Conservation (phyloP, 92 coral and sea anemone genomes). For the Phymanthus crucifer region DNA sequence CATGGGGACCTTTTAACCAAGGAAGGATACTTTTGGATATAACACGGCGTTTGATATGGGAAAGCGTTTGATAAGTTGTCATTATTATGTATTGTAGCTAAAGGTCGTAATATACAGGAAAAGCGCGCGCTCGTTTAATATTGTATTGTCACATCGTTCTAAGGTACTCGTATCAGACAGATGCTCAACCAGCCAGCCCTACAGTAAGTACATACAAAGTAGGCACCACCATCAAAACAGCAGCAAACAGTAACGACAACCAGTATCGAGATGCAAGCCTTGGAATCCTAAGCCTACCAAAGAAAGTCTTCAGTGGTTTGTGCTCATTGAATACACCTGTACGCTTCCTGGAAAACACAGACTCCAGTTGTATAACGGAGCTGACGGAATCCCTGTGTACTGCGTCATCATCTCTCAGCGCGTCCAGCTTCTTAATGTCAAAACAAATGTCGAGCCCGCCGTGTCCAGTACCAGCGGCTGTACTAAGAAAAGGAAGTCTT, state of each 20-base stretch:
- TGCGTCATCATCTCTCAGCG: slow-evolving; percentile 71
- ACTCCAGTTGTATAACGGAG: slow-evolving; percentile 70
- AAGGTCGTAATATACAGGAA: no score
- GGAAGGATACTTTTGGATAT: no score
- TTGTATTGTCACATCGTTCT: not conserved
- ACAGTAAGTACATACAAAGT: slow-evolving; percentile 62
- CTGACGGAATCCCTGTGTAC: slow-evolving; percentile 71
- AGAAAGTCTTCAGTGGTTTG: slow-evolving; percentile 64
- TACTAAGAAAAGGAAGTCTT: slow-evolving; percentile 65
- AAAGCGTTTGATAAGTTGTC: no score
- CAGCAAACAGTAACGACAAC: slow-evolving; percentile 59
- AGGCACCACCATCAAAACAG: slow-evolving; percentile 81
- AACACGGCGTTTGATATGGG: no score
- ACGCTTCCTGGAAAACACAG: slow-evolving; percentile 67
- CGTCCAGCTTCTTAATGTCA: slow-evolving; percentile 79
- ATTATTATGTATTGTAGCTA: no score
- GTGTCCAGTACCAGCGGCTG: slow-evolving; percentile 79
- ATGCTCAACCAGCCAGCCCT: slow-evolving; percentile 24
- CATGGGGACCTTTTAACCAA: no score
- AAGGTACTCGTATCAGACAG: slow-evolving; percentile 34
- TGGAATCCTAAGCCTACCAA: slow-evolving; percentile 78
- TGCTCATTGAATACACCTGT: slow-evolving; percentile 82
- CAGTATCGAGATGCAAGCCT: slow-evolving; percentile 61
- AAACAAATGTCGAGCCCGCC: slow-evolving; percentile 54
- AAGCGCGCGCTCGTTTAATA: no score